Conservation (phyloP, 2,113 vertebrate species). For the Misgurnus mizolepis region DNA sequence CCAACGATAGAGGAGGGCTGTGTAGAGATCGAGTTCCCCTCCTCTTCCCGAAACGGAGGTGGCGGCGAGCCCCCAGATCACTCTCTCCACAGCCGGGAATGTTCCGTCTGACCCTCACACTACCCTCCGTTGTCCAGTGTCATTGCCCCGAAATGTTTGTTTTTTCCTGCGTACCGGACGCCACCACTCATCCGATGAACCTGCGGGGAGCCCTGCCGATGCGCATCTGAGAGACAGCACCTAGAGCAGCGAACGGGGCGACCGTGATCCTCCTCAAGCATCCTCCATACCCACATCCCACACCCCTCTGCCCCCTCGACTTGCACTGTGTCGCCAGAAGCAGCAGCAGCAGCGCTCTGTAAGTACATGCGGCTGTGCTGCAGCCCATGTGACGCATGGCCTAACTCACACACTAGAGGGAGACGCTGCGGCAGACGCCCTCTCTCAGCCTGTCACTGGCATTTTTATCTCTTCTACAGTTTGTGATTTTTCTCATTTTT, state of each 20-base stretch:
- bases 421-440: constrained; percentile 16
- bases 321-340: constrained; percentile 36
- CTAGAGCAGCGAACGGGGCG: background rate
- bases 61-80: constrained; percentile 62
- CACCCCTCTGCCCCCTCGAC: constrained; percentile 16
- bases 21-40: constrained; percentile 74
- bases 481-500: constrained; percentile 52
- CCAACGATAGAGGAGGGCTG: constrained; percentile 76
- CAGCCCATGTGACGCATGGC: constrained; percentile 30
- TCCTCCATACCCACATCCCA: background rate
- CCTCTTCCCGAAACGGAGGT: constrained; percentile 62
- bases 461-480: constrained; percentile 46
- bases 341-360: constrained; percentile 20
- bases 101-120: constrained; percentile 74
- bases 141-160: background rate
- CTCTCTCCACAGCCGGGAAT: constrained; percentile 77
- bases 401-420: constrained; percentile 48
- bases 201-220: constrained; percentile 25
- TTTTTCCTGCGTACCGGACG: background rate
- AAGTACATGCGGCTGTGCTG: constrained; percentile 36
- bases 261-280: constrained; percentile 8
- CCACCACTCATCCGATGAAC: constrained; percentile 16
- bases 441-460: constrained; percentile 49
- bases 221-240: constrained; percentile 23
- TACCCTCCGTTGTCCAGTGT: background rate